Percentiles rank a stretch among this genome's conserved stretches.
Evolutionary conservation across 2,113 vertebrate species (phyloP).

Genomic region (Plecturocebus donacophilus): DNA sequence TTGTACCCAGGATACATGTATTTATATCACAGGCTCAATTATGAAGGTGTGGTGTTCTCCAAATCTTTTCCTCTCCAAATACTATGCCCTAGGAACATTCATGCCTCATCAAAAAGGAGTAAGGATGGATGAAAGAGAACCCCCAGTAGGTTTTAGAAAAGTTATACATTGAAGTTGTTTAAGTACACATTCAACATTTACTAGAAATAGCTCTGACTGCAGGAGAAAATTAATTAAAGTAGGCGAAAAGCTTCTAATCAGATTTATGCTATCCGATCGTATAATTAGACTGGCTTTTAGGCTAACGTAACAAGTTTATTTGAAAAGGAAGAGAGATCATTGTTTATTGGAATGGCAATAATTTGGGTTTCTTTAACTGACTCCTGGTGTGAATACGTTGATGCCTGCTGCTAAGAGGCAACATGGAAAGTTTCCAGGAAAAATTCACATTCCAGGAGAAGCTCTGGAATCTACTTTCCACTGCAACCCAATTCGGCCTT

Average conservation of each 20-base stretch:
- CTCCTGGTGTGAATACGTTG: slow-evolving; percentile 79
- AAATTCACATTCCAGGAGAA: slow-evolving; percentile 69
- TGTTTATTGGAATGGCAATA: slow-evolving; percentile 86
- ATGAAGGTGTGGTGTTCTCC: background rate
- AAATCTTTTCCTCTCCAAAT: background rate
- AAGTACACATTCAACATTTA: slow-evolving; percentile 75
- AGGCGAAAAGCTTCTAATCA: slow-evolving; percentile 83
- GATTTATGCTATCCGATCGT: slow-evolving; percentile 80
- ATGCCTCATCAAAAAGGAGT: slow-evolving; percentile 63
- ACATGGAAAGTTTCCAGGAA: slow-evolving; percentile 78
- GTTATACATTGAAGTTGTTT: slow-evolving; percentile 68
- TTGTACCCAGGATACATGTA: background rate
- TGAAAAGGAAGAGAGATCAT: slow-evolving; percentile 78
- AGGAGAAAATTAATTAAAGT: slow-evolving; percentile 83
- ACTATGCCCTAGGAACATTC: slow-evolving; percentile 61
- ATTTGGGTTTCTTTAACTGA: slow-evolving; percentile 85
- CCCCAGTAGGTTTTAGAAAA: slow-evolving; percentile 64
- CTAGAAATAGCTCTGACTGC: slow-evolving; percentile 78
- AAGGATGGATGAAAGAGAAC: slow-evolving; percentile 68
- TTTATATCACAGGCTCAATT: slow-evolving; percentile 10
- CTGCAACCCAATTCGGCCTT: slow-evolving; percentile 29
- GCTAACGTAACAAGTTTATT: slow-evolving; percentile 79
- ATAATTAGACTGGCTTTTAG: slow-evolving; percentile 84
- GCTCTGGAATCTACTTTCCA: slow-evolving; percentile 74
- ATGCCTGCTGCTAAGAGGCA: slow-evolving; percentile 80